phyloP scores from a whole-genome alignment of 2,888 invertebrate species.

The Phyto melanocephala region DNA sequence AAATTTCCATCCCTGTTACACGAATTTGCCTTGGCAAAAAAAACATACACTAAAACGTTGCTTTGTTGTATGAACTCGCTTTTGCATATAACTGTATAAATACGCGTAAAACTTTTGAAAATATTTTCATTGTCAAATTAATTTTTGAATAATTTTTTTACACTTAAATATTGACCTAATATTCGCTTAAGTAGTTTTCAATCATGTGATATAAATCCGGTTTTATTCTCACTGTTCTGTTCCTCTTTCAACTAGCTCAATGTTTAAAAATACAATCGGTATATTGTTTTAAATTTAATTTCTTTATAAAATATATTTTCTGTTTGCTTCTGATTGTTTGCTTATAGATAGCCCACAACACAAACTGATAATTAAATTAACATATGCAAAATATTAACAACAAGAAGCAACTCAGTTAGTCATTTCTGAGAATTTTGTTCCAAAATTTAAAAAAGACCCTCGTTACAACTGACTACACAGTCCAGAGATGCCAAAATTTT shows the following conservation, averaged over 20 bases:
- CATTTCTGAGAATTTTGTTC: constrained; percentile 29
- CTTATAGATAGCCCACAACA: not conserved
- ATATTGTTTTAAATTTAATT: not conserved
- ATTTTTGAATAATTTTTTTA: too few relatives aligned
- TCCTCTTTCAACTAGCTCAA: not conserved
- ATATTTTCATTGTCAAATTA: too few relatives aligned
- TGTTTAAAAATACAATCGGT: not conserved
- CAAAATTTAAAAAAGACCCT: not conserved
- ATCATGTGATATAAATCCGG: not conserved
- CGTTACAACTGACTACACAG: not conserved
- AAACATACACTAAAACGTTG: too few relatives aligned
- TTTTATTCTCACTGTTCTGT: not conserved
- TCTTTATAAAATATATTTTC: not conserved
- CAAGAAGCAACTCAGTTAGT: constrained; percentile 21
- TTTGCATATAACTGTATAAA: too few relatives aligned
- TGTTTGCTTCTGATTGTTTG: not conserved
- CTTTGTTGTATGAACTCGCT: too few relatives aligned
- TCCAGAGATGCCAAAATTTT: too few relatives aligned
- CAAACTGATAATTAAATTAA: constrained; percentile 50
- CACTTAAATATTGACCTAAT: not conserved
- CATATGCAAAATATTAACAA: constrained; percentile 23
- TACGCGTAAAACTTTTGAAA: too few relatives aligned
- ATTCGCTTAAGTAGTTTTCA: not conserved
- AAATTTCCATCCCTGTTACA: too few relatives aligned
- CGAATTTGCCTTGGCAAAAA: too few relatives aligned